Evolutionary conservation across 1,140 invertebrate species (phyloP).

Genomic region (Drosophila saltans): DNA sequence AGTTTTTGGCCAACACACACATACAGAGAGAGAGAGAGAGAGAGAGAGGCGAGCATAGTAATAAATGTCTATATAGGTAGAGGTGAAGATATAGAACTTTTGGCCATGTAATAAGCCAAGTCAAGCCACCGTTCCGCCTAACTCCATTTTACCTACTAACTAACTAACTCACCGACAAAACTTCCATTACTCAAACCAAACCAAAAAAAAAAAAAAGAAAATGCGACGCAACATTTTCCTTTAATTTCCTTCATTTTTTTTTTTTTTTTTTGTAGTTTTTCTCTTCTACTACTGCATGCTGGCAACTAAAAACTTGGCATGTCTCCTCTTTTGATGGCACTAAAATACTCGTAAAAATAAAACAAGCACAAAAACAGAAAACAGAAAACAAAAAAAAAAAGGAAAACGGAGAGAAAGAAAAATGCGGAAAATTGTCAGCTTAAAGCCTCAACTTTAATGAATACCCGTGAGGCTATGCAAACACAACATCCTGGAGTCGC

Average conservation of each 20-base stretch:
- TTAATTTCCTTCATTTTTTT: slow-evolving; percentile 73
- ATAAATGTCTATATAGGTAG: not conserved
- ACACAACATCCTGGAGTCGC: slow-evolving; percentile 38
- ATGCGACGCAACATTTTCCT: slow-evolving; percentile 71
- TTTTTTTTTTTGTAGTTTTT: slow-evolving; percentile 54
- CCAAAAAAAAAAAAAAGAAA: not conserved
- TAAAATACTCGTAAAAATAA: slow-evolving; percentile 25
- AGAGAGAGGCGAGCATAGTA: not conserved
- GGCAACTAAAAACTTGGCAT: slow-evolving; percentile 65
- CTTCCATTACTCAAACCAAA: slow-evolving; percentile 74
- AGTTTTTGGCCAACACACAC: slow-evolving; percentile 68
- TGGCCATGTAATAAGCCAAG: slow-evolving; percentile 73
- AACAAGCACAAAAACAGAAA: not conserved
- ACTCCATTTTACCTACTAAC: slow-evolving; percentile 11
- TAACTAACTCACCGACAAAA: slow-evolving; percentile 45
- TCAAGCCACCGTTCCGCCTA: slow-evolving; percentile 16
- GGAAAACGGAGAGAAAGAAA: not conserved
- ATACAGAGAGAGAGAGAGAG: slow-evolving; percentile 17
- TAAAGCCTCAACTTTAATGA: slow-evolving; percentile 68
- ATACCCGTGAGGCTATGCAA: slow-evolving; percentile 69
- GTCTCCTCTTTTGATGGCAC: slow-evolving; percentile 23
- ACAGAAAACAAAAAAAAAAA: not conserved
- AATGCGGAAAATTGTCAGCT: slow-evolving; percentile 59
- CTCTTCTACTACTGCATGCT: slow-evolving; percentile 50
- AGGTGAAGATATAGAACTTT: slow-evolving; percentile 23